phyloP scores from a whole-genome alignment of 2,888 invertebrate species.

The Acronicta alni region DNA sequence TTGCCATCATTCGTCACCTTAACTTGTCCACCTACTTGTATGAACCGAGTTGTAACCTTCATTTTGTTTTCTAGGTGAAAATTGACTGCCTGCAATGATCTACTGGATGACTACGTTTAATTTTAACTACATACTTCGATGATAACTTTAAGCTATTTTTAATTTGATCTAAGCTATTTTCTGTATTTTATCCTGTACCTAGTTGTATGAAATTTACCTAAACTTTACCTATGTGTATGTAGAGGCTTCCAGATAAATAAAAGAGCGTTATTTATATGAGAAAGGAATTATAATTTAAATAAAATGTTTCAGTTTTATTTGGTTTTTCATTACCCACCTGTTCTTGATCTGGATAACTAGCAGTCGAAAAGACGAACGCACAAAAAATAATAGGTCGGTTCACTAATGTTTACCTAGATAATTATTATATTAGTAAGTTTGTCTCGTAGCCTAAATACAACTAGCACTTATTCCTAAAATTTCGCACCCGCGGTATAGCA shows the following conservation, averaged over 20 bases:
- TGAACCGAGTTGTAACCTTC: constrained; percentile 19
- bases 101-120: constrained; percentile 64
- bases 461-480: too few relatives aligned
- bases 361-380: too few relatives aligned
- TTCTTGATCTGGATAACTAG: too few relatives aligned
- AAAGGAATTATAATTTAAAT: constrained; percentile 83
- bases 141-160: constrained; percentile 59
- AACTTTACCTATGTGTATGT: constrained; percentile 78
- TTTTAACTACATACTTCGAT: constrained; percentile 54
- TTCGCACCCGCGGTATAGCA: too few relatives aligned
- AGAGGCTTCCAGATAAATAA: constrained; percentile 87
- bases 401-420: too few relatives aligned
- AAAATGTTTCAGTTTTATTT: constrained; percentile 83
- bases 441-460: too few relatives aligned
- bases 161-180: constrained; percentile 58
- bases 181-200: constrained; percentile 67
- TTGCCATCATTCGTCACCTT: background rate
- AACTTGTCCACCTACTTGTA: constrained; percentile 1
- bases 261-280: constrained; percentile 85
- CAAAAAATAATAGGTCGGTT: too few relatives aligned
- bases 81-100: constrained; percentile 76
- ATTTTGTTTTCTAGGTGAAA: constrained; percentile 84
- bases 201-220: constrained; percentile 61
- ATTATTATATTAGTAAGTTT: too few relatives aligned
- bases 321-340: constrained; percentile 58